These are phyloP conservation scores for Caloenas nicobarica DNA, from an alignment of 2,113 vertebrate genomes.

Conservation along the genomic window DNA sequence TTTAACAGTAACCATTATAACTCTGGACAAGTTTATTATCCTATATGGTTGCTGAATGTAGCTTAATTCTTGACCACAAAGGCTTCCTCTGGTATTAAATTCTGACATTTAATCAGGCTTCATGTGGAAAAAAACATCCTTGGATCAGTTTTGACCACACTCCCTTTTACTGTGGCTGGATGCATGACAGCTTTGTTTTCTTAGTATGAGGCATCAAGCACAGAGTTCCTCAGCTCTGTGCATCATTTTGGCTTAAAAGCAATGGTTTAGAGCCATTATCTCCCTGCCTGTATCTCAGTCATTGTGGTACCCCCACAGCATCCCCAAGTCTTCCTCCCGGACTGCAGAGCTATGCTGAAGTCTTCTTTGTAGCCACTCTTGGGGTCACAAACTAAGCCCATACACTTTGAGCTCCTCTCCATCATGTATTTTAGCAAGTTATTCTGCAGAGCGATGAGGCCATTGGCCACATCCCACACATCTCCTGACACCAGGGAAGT, in stretches of 20 bases:
- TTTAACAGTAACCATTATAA: slow-evolving; percentile 5
- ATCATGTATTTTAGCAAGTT: background rate
- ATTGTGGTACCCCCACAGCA: background rate
- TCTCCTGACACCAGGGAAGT: background rate
- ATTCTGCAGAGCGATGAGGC: background rate
- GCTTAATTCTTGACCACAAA: slow-evolving; percentile 35
- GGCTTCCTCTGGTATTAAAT: background rate
- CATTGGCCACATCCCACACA: background rate
- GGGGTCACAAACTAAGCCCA: background rate
- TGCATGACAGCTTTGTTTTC: background rate
- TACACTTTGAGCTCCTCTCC: background rate
- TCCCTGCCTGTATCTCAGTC: background rate
- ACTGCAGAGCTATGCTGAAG: background rate
- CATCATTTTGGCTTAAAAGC: background rate
- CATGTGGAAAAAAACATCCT: background rate
- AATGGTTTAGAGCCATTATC: background rate
- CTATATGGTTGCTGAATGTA: background rate
- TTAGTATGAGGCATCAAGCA: background rate
- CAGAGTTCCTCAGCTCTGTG: background rate
- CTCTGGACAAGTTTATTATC: slow-evolving; percentile 18
- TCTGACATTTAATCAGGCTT: background rate
- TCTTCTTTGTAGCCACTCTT: background rate
- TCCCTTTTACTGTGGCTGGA: slow-evolving; percentile 6
- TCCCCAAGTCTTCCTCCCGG: background rate
- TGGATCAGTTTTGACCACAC: background rate